Base-by-base conservation (phyloP, 2,113 vertebrate species). In the Takifugu flavidus region DNA sequence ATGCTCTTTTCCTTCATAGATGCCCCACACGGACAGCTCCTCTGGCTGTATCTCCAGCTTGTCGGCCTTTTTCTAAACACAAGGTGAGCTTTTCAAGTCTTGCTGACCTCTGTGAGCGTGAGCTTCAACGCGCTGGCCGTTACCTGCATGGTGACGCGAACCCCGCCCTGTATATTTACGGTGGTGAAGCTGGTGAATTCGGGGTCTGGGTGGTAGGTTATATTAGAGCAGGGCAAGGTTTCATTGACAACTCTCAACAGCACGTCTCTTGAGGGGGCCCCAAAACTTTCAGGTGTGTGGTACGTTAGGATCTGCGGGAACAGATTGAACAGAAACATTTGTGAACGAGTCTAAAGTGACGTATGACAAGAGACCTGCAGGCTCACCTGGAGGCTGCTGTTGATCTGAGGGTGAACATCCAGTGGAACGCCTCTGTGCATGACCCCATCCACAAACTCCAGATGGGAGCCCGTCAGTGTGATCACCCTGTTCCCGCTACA, bases 401-500 rank as follows among this genome's bases (percentile, higher is more conserved):
- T 14, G 13, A 0, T n/a, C 0, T 13, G 25, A 62, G 2, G 4
- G 25, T 0, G 50, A 50, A 78, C 49, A 1, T 49, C 44, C 31
- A 64, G 49, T 1, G 1, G 25, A 4, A 13, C 1, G 15, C 68
- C 28, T 20, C 14, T 39, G 62, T 85, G 69, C 15, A 25, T 1
- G 11, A 91, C 14, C 4, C 45, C 63, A 59, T 97, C 93, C 59
- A 94, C 90, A 59, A 93, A 86, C 28, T 94, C 86, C 67, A 98
- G 78, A 70, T 93, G 90, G 57, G 72, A 89, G 28, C 95, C 96
- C 5, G 0, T 25, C 0, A 95, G 67, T 6, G 72, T 89, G 77
- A 96, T 84, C 11, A 59, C 91, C 79, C 95, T 94, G 62, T 87
- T 91, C 59, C 95, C 96, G 61, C 96, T 99, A 64, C 49, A 81